Conservation (phyloP, 1,140 invertebrate species). For the Reticulitermes speratus region DNA sequence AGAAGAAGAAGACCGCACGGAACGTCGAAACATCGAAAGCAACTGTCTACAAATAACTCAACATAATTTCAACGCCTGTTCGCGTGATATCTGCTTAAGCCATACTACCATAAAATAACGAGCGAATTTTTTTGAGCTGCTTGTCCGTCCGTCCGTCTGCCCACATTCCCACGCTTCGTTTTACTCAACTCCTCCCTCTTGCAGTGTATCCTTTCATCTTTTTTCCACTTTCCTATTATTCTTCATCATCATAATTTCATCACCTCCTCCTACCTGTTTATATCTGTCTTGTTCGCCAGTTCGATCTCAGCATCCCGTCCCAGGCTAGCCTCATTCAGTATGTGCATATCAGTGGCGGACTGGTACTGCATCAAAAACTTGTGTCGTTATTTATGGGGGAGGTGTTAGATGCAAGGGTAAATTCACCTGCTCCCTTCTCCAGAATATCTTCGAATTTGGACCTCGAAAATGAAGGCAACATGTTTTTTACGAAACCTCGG, state of each 20-base stretch:
- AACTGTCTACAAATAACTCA: too few species aligned
- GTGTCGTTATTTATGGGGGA: too few species aligned
- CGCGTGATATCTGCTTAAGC: neutral
- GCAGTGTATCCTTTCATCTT: neutral
- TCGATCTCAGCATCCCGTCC: neutral
- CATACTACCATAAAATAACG: neutral
- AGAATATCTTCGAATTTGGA: too few species aligned
- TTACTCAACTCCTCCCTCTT: neutral
- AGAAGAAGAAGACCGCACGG: too few species aligned
- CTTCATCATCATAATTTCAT: conserved; percentile 7
- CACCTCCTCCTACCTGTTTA: neutral
- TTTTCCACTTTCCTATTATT: neutral
- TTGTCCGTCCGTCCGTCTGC: neutral
- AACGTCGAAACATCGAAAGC: too few species aligned
- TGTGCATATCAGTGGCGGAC: neutral
- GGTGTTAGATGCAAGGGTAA: too few species aligned
- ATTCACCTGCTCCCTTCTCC: too few species aligned
- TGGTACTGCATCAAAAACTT: neutral
- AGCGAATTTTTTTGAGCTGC: neutral
- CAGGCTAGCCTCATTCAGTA: neutral
- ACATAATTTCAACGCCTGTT: neutral
- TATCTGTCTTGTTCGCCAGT: neutral
- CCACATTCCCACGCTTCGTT: neutral
- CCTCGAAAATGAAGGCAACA: too few species aligned
- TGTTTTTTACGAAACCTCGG: too few species aligned